Conservation (phyloP, 2,797 vertebrate genomes). For the Delichon dasypus region DNA sequence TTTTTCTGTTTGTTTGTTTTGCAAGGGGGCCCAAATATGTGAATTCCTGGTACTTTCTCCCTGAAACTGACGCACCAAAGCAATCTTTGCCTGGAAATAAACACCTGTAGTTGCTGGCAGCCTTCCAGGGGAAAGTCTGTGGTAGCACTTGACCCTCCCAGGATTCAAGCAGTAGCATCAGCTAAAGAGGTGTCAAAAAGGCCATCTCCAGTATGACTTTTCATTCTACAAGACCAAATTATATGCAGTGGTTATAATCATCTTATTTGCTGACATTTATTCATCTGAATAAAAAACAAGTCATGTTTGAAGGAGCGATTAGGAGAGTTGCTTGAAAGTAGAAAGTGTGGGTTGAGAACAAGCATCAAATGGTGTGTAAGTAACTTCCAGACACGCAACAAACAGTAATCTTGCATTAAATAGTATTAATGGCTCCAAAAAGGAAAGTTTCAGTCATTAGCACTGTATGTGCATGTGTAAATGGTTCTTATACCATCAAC, state of each 20-base stretch:
- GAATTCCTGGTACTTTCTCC: rapidly evolving
- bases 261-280: neutral
- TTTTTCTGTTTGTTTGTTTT: neutral
- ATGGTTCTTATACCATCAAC: neutral
- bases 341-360: neutral
- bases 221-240: neutral
- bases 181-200: no score
- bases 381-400: neutral
- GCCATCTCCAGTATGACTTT: neutral
- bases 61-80: neutral
- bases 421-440: neutral
- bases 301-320: neutral
- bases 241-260: rapidly evolving
- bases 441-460: neutral
- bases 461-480: rapidly evolving
- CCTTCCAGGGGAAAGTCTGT: neutral
- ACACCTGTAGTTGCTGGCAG: neutral
- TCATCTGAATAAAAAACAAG: neutral
- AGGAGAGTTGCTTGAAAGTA: neutral
- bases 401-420: neutral
- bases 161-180: neutral
- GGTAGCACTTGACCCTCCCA: neutral
- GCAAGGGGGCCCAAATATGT: no score
- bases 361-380: neutral
- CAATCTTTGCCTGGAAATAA: neutral